Evolutionary conservation across 1,140 invertebrate species (phyloP).

Genomic region (Pachyrhynchus sulphureomaculatus): DNA sequence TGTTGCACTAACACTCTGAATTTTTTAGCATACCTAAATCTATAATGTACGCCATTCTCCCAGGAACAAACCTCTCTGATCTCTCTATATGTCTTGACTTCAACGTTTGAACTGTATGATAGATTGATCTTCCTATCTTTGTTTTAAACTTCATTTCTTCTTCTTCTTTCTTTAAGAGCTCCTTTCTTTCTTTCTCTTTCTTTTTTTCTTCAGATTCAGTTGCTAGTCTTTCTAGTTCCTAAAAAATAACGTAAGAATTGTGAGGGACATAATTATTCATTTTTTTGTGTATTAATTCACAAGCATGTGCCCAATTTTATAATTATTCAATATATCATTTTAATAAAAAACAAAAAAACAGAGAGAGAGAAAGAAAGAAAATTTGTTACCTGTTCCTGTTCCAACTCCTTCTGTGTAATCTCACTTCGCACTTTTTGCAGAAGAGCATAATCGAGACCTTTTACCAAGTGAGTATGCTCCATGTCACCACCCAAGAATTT

Average conservation of each 20-base stretch:
- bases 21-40: slow-evolving; percentile 82
- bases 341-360: too few relatives aligned
- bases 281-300: too few relatives aligned
- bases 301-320: too few relatives aligned
- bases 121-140: slow-evolving; percentile 73
- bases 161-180: slow-evolving; percentile 61
- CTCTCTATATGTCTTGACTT: slow-evolving; percentile 71
- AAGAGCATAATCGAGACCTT: slow-evolving; percentile 99
- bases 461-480: slow-evolving; percentile 99
- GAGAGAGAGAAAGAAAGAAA: too few relatives aligned
- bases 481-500: slow-evolving; percentile 99
- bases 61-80: slow-evolving; percentile 94
- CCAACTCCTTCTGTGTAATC: slow-evolving; percentile 76
- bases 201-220: slow-evolving; percentile 59
- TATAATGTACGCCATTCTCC: slow-evolving; percentile 97
- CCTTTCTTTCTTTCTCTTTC: slow-evolving; percentile 64
- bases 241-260: neutral
- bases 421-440: slow-evolving; percentile 88
- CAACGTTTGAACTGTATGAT: slow-evolving; percentile 66
- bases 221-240: slow-evolving; percentile 72
- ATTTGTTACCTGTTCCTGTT: slow-evolving; percentile 77
- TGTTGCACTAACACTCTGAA: neutral
- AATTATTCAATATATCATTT: too few relatives aligned
- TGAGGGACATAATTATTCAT: neutral
- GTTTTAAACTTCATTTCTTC: slow-evolving; percentile 82